phyloP scores from a whole-genome alignment of 2,888 invertebrate species.

The Tachystola acroxantha region DNA sequence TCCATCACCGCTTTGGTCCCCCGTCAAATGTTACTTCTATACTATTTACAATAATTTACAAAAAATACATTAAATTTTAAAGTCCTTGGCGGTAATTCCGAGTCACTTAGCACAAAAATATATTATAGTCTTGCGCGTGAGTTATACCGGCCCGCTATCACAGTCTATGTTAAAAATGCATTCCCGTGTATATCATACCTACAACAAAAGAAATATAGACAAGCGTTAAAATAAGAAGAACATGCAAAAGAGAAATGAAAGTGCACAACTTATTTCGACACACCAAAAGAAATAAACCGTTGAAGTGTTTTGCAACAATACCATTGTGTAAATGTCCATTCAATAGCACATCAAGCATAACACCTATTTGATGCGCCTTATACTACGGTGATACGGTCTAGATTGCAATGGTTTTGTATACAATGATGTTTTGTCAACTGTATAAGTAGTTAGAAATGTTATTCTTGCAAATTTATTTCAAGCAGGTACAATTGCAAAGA shows the following conservation, averaged over 20 bases:
- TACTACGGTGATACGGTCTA: no score
- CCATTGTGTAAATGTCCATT: no score
- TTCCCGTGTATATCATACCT: constrained; percentile 67
- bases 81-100: constrained; percentile 46
- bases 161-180: constrained; percentile 71
- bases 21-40: constrained; percentile 24
- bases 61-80: constrained; percentile 45
- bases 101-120: constrained; percentile 51
- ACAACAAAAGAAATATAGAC: constrained; percentile 70
- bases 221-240: constrained; percentile 53
- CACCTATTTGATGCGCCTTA: no score
- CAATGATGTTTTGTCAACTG: no score
- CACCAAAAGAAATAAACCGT: neutral
- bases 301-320: no score
- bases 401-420: no score
- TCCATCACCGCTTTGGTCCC: constrained; percentile 23
- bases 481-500: no score
- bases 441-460: no score
- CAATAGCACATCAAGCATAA: no score
- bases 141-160: constrained; percentile 57
- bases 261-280: neutral
- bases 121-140: constrained; percentile 41
- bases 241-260: constrained; percentile 46
- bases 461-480: no score
- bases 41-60: constrained; percentile 43